These are phyloP conservation scores for Caenorhabditis brenneri DNA, from an alignment of 1,140 invertebrate species.

Conservation along the genomic window DNA sequence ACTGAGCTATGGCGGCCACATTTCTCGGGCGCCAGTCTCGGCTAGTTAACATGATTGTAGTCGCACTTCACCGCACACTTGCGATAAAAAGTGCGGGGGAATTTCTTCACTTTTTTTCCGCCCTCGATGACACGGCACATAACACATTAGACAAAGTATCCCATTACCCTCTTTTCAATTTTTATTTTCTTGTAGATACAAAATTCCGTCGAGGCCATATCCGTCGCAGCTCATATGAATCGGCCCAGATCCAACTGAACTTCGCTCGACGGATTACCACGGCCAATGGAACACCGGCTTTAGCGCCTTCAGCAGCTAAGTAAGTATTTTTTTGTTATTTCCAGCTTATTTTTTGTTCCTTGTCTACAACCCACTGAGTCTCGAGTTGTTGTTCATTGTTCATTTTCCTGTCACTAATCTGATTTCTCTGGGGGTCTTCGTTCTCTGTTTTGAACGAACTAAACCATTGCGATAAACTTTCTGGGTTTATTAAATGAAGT, in stretches of 20 bases:
- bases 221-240: conserved; percentile 56
- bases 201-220: conserved; percentile 56
- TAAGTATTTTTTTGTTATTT: conserved; percentile 16
- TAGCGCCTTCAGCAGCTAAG: conserved; percentile 38
- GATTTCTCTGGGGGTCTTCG: neutral
- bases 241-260: conserved; percentile 53
- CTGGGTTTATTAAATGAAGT: neutral
- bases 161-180: neutral
- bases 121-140: neutral
- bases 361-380: conserved; percentile 26
- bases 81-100: neutral
- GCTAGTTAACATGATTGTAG: neutral
- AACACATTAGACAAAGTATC: neutral
- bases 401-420: neutral
- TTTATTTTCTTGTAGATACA: conserved; percentile 7
- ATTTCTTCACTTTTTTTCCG: neutral
- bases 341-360: neutral
- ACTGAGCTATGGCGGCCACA: conserved; percentile 41
- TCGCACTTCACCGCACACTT: neutral
- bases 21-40: neutral
- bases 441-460: neutral
- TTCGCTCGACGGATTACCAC: conserved; percentile 48
- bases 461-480: too few species aligned
- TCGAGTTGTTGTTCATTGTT: neutral
- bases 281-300: conserved; percentile 38